A percentile compares a stretch with the other conserved stretches of the same genome.
phyloP scores from a whole-genome alignment of 2,113 vertebrate species.

The Isichthys henryi region DNA sequence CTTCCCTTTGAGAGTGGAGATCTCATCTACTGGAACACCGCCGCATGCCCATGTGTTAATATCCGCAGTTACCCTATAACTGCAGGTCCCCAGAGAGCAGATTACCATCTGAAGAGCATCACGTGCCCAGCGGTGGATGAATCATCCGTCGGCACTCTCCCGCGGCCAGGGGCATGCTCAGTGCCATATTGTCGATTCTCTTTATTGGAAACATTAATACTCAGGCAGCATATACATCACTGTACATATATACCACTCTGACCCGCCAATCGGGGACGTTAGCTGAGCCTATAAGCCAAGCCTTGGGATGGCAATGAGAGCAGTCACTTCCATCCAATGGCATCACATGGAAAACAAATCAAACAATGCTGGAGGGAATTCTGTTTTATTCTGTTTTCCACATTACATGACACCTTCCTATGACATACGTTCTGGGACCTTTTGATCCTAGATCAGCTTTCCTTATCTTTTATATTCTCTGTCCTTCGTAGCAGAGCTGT shows the following conservation, averaged over 20 bases:
- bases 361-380: not conserved
- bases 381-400: not conserved
- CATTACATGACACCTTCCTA: not conserved
- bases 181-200: not conserved
- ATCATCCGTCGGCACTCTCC: not conserved
- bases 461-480: not conserved
- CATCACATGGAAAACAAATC: not conserved
- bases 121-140: not conserved
- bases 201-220: conserved; percentile 1
- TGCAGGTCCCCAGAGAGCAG: not conserved
- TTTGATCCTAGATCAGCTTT: not conserved
- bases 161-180: not conserved
- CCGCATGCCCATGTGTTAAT: not conserved
- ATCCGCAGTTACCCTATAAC: not conserved
- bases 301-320: not conserved
- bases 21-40: not conserved
- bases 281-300: not conserved
- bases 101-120: not conserved
- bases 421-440: not conserved
- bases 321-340: not conserved
- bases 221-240: not conserved
- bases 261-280: not conserved
- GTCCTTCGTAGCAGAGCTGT: not conserved
- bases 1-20: not conserved
- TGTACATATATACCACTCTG: not conserved